Evolutionary conservation across 1,140 invertebrate genomes (phyloP).

Genomic region (Hermetia illucens): DNA sequence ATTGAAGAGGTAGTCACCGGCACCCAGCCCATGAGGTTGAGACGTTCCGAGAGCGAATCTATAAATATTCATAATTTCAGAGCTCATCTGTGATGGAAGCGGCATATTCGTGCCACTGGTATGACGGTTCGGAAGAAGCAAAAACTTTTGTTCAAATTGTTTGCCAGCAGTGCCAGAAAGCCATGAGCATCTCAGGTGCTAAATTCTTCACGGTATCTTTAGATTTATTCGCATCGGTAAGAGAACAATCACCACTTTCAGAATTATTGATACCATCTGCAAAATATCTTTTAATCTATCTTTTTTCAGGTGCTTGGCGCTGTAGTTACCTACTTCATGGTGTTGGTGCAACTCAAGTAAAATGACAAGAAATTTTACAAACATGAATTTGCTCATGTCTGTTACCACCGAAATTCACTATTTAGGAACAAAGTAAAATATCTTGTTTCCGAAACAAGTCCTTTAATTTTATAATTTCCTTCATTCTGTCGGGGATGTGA

Average conservation of each 20-base stretch:
- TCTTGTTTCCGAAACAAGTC: too few species aligned
- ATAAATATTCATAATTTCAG: constrained; percentile 30
- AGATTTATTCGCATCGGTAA: constrained; percentile 73
- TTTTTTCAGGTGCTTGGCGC: constrained; percentile 62
- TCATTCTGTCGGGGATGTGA: too few species aligned
- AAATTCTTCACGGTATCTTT: constrained; percentile 77
- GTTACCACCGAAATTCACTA: too few species aligned
- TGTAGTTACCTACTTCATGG: constrained; percentile 82
- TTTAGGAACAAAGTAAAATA: too few species aligned
- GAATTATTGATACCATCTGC: neutral
- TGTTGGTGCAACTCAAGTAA: constrained; percentile 73
- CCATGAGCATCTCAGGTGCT: constrained; percentile 70
- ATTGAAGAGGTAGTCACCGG: constrained; percentile 64
- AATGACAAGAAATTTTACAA: constrained; percentile 7
- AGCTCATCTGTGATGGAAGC: constrained; percentile 81
- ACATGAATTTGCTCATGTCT: too few species aligned
- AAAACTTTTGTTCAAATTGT: constrained; percentile 81
- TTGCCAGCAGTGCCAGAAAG: constrained; percentile 79
- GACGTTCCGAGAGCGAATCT: neutral
- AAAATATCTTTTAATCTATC: constrained; percentile 6
- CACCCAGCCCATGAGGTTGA: constrained; percentile 3
- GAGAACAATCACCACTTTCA: constrained; percentile 13
- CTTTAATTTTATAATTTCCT: too few species aligned
- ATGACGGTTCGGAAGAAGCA: constrained; percentile 73
- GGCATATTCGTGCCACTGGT: constrained; percentile 76